A percentile compares a stretch with the other conserved stretches of the same genome.
These are phyloP conservation scores for Apostichopus japonicus DNA, from an alignment of 35 echinoderm and acorn worm species.

Conservation along the genomic window DNA sequence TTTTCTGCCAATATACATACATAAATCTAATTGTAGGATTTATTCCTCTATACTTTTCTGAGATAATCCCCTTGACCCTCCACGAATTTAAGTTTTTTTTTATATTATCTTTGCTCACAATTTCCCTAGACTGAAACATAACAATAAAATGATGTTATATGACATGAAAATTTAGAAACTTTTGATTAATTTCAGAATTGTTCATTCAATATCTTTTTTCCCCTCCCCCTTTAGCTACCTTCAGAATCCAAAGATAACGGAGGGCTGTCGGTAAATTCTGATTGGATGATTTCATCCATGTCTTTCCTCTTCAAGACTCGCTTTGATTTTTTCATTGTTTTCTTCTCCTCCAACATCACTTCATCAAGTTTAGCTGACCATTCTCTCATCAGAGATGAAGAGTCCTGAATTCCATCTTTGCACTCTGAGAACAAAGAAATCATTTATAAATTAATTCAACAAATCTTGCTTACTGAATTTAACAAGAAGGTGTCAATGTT, in stretches of 20 bases:
- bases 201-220: no score
- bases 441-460: neutral
- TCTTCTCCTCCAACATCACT: neutral
- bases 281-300: neutral
- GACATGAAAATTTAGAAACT: no score
- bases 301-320: neutral
- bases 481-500: no score
- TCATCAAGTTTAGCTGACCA: constrained; percentile 1
- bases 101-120: no score
- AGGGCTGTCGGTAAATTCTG: constrained; percentile 24
- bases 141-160: no score
- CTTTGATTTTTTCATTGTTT: constrained; percentile 5
- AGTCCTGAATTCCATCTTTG: constrained; percentile 23
- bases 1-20: no score
- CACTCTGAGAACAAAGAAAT: neutral
- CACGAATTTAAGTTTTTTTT: no score
- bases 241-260: neutral
- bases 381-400: neutral
- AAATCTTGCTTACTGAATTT: neutral
- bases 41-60: no score
- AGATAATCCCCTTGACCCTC: no score
- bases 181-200: no score
- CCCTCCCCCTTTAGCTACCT: neutral
- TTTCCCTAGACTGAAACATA: no score
- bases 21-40: no score